Evolutionary conservation across 2,888 invertebrate genomes (phyloP).

Genomic region (Polymixis flavicincta): DNA sequence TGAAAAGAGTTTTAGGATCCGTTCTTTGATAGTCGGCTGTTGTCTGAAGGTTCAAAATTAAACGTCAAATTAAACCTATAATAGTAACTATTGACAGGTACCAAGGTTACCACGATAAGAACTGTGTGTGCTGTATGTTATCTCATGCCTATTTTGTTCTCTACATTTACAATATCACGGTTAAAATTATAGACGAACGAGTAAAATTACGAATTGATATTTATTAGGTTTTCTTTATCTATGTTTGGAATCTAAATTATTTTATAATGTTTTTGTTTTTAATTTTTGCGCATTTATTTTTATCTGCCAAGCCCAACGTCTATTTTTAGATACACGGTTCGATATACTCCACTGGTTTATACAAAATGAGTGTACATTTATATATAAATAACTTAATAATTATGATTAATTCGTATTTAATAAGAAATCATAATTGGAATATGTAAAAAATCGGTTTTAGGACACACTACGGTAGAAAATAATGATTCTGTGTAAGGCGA

Average conservation of each 20-base stretch:
- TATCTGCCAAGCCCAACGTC: too few species aligned
- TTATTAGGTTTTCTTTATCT: not conserved
- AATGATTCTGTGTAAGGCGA: slow-evolving; percentile 1
- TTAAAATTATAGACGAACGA: not conserved
- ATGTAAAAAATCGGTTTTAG: not conserved
- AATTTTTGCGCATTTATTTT: not conserved
- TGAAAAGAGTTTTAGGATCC: not conserved
- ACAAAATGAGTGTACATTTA: not conserved
- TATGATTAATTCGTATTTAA: too few species aligned
- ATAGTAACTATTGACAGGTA: not conserved
- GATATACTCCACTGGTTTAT: not conserved
- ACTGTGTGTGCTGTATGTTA: not conserved
- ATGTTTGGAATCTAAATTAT: not conserved
- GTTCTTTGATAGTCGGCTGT: not conserved
- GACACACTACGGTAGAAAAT: too few species aligned
- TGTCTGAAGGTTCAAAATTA: not conserved
- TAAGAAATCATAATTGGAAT: not conserved
- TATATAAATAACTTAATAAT: not conserved
- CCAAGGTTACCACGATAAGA: not conserved
- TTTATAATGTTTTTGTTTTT: not conserved
- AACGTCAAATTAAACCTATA: not conserved
- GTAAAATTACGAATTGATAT: not conserved
- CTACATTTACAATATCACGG: not conserved
- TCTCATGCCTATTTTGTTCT: not conserved
- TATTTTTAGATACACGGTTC: not conserved